These are phyloP conservation scores for Brachylomia viminalis DNA, from an alignment of 2,888 invertebrate genomes.

Conservation along the genomic window DNA sequence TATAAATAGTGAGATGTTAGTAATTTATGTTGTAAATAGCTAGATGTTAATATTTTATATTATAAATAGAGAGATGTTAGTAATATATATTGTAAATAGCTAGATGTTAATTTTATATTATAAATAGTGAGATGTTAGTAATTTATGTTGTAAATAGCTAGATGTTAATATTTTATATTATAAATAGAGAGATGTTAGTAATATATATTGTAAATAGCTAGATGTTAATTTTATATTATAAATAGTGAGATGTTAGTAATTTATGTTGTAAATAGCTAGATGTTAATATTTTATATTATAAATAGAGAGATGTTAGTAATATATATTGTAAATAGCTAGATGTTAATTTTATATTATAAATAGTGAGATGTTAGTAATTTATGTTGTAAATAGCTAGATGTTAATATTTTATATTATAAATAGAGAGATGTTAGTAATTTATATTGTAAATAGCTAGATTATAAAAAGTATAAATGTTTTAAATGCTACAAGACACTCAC, in stretches of 20 bases:
- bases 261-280: slow-evolving; percentile 25
- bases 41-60: background rate
- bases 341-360: background rate
- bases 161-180: background rate
- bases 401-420: background rate
- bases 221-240: background rate
- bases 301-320: background rate
- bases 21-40: slow-evolving; percentile 17
- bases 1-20: no score
- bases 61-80: background rate
- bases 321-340: slow-evolving; percentile 43
- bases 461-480: background rate
- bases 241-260: no score
- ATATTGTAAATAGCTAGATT: no score
- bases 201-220: no score
- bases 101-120: background rate
- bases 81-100: no score
- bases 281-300: background rate
- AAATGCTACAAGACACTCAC: background rate
- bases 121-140: no score
- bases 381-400: slow-evolving; percentile 28
- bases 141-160: slow-evolving; percentile 24
- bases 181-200: background rate
- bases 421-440: background rate
- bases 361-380: no score